Base-by-base conservation (phyloP, 2,113 vertebrate species). In the Sporophila hypoxantha region DNA sequence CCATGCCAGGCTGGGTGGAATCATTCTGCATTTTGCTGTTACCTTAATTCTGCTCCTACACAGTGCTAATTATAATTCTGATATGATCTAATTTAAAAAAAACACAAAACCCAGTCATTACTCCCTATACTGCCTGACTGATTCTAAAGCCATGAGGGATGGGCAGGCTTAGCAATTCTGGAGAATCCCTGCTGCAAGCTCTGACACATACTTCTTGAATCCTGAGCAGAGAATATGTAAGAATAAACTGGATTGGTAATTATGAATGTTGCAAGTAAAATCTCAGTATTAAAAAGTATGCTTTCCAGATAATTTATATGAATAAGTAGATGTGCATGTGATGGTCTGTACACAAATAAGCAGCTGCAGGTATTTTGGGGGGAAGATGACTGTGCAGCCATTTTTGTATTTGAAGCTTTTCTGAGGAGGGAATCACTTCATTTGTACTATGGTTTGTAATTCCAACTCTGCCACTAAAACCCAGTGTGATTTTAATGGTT, bases 21-120 rank as follows among this genome's bases (percentile, higher is more conserved):
- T 80, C 62, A 36, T 92, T 93, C 78, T 86, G 61, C 74, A 9
- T 92, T 95, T 94, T 76, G 61, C 77, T 87, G 91, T 95, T 96
- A 96, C 95, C 92, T 96, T 95, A 89, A 91, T 75, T 93, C 92
- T 89, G 75, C 86, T 95, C 96, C 93, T 94, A 95, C 94, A 87
- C 88, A 36, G 52, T 42, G 11, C 93, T 96, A 96, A 96, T 96
- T 96, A 96, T 94, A 96, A 83, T 90, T 78, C 84, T 94, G 69
- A 90, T 94, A 92, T 86, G 92, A 90, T 95, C 93, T 92, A 93
- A 69, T 95, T 95, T 94, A 87, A 87, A 95, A 94, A 36, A 10
- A 6, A 30, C 12, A 17, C 9, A 16, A 62, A 50, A 49, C 8
- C 5, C 22, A 47, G 19, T 17, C 42, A 74, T 12, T 70, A 36